Base-by-base conservation (phyloP, 1,140 invertebrate genomes). In the Mizuhopecten yessoensis region DNA sequence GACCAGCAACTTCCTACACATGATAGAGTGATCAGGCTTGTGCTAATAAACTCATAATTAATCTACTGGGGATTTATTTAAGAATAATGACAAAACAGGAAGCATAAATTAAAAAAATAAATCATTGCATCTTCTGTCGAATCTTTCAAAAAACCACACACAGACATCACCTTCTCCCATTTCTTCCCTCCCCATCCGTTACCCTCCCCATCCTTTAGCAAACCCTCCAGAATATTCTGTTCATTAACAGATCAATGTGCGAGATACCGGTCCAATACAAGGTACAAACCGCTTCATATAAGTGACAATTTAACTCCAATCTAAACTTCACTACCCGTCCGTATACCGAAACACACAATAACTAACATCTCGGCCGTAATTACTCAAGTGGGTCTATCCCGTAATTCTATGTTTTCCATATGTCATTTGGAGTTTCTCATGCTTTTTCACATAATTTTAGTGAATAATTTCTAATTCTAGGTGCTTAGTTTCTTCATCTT, bases 401-500 rank as follows among this genome's bases (percentile, higher is more conserved):
- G 29, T 75, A 75, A 75, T n/a, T 75, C 57, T 75, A 75, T 75
- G 11, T 75, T 75, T 75, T 75, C 57, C 57, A 75, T 75, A 75
- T 75, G 57, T 75, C 57, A 75, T 29, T 75, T 29, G 1, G 29
- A n/a, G 57, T n/a, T 75, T 75, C 57, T 75, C 57, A 75, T 75
- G 57, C 57, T 7, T 75, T 75, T 29, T 75, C 57, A n/a, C n/a
- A 75, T 75, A 75, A 75, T 75, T 75, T 75, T 9, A 75, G 57
- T 11, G 57, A 75, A 75, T 75, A 75, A 75, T 75, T 75, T 75
- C 57, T 75, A 75, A 75, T 75, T 75, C 57, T 75, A 29, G 57
- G 57, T 75, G 57, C 57, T 75, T 75, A 75, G 57, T 75, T 75
- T 75, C 57, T 75, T 75, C 57, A 75, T 75, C 57, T n/a, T 75